A percentile compares a stretch with the other conserved stretches of the same genome.
Evolutionary conservation across 1,140 invertebrate species (phyloP).

Genomic region (Drusus annulatus): DNA sequence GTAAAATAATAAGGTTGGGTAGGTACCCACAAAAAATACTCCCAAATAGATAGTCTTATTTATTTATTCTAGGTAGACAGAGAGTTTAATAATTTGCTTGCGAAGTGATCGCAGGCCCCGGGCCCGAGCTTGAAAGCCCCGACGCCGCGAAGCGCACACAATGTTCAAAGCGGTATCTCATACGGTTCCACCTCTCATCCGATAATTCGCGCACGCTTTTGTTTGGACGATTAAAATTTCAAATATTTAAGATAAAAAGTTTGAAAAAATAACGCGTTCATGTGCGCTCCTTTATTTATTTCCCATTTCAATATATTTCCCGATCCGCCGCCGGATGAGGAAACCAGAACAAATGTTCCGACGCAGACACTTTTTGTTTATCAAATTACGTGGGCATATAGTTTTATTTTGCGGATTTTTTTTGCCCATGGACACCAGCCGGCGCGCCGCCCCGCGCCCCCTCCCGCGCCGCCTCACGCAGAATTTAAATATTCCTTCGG

Average conservation of each 20-base stretch:
- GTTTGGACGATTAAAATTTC: slow-evolving; percentile 23
- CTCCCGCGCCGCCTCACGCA: background rate
- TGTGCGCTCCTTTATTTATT: background rate
- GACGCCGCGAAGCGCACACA: slow-evolving; percentile 16
- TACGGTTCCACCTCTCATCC: slow-evolving; percentile 4
- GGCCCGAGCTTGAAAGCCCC: background rate
- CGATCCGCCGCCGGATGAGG: background rate
- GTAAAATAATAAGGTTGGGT: too few species aligned
- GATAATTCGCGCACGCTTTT: slow-evolving; percentile 22
- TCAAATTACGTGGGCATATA: slow-evolving; percentile 40
- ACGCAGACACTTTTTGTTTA: slow-evolving; percentile 38
- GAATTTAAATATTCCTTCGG: slow-evolving; percentile 37
- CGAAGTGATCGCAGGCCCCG: background rate
- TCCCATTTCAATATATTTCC: slow-evolving; percentile 24
- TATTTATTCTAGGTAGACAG: too few species aligned
- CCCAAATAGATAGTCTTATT: too few species aligned
- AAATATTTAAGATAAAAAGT: slow-evolving; percentile 21
- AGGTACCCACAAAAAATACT: too few species aligned
- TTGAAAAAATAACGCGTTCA: background rate
- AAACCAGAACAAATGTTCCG: slow-evolving; percentile 25
- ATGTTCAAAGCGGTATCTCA: slow-evolving; percentile 29
- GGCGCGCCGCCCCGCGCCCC: background rate
- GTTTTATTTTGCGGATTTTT: slow-evolving; percentile 34
- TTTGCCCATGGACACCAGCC: slow-evolving; percentile 32
- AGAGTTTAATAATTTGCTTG: background rate